Evolutionary conservation across 2,888 invertebrate genomes (phyloP).

Genomic region (Zygogramma bicolorata): DNA sequence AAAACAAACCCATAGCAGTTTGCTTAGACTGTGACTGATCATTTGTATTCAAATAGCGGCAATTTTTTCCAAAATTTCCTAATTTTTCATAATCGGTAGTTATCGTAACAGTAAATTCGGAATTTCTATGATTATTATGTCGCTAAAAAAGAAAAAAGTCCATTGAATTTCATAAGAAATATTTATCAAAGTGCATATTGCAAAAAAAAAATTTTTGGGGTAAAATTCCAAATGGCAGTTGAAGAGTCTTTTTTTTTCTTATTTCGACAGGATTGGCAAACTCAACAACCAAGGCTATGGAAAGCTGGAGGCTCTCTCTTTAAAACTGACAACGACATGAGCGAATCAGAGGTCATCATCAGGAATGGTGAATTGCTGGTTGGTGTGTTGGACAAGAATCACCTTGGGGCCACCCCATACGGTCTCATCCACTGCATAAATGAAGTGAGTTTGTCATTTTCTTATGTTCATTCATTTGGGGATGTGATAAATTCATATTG

Average conservation of each 20-base stretch:
- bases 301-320: constrained; percentile 76
- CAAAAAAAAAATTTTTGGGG: no score
- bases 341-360: constrained; percentile 93
- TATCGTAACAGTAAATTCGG: no score
- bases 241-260: not conserved
- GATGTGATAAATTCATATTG: no score
- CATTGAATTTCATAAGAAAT: no score
- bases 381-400: constrained; percentile 96
- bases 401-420: constrained; percentile 95
- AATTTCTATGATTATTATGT: no score
- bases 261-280: constrained; percentile 73
- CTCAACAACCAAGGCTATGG: constrained; percentile 70
- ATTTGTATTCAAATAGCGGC: no score
- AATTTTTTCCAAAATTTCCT: no score
- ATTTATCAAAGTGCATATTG: no score
- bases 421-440: constrained; percentile 95
- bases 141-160: no score
- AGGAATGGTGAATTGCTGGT: constrained; percentile 87
- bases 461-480: not conserved
- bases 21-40: no score
- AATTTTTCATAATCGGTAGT: no score
- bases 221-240: not conserved
- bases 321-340: constrained; percentile 74
- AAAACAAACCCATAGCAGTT: no score
- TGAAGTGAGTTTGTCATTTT: constrained; percentile 71